Conservation (phyloP, 2,888 invertebrate genomes). For the Drosophila koepferae region DNA sequence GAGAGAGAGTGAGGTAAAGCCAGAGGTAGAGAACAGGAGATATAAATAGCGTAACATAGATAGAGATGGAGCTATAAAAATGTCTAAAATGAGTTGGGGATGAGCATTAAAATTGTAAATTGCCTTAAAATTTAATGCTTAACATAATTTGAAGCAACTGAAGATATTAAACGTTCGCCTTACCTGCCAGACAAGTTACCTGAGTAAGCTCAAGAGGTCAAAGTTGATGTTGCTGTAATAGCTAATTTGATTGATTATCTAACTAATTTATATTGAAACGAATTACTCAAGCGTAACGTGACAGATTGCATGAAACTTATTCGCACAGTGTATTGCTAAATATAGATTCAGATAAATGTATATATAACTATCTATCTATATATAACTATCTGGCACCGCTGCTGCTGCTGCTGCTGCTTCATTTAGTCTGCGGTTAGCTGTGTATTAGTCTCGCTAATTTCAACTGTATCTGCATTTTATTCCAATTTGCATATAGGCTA, state of each 20-base stretch:
- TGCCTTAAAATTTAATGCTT: conserved; percentile 1
- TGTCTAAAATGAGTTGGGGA: background rate
- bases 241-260: background rate
- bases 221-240: background rate
- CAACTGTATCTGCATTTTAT: conserved; percentile 40
- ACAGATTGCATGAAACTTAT: background rate
- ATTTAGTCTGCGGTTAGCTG: conserved; percentile 37
- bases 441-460: conserved; percentile 50
- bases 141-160: background rate
- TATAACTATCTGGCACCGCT: background rate
- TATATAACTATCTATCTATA: background rate
- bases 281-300: background rate
- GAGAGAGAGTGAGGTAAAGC: background rate
- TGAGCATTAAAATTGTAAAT: conserved; percentile 7
- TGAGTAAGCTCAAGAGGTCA: background rate
- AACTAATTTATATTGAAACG: background rate
- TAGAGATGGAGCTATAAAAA: background rate
- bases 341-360: background rate
- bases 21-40: background rate
- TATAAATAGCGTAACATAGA: background rate
- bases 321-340: background rate
- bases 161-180: background rate
- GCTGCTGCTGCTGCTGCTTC: conserved; percentile 16
- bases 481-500: conserved; percentile 57
- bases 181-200: background rate